These are phyloP conservation scores for Oryzias sinensis DNA, from an alignment of 2,797 vertebrate species.

Conservation along the genomic window DNA sequence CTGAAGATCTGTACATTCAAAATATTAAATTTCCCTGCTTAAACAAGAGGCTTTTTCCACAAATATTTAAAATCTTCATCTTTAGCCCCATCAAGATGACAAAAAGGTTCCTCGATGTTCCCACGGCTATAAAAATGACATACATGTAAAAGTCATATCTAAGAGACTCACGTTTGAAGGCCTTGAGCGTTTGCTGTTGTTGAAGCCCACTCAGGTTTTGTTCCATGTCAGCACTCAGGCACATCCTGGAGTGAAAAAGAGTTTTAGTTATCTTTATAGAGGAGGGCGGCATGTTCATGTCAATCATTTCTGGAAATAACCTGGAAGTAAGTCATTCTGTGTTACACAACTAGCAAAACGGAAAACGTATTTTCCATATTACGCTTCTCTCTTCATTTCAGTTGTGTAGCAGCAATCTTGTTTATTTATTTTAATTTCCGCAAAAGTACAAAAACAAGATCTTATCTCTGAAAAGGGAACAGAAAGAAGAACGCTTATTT, in stretches of 20 bases:
- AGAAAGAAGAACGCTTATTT: background rate
- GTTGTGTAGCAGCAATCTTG: slow-evolving; percentile 1
- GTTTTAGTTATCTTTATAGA: slow-evolving; percentile 13
- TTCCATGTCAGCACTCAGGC: slow-evolving; percentile 82
- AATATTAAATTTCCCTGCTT: background rate
- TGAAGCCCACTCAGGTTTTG: slow-evolving; percentile 77
- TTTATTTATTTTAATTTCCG: background rate
- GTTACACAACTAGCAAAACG: slow-evolving; percentile 39
- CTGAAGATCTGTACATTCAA: background rate
- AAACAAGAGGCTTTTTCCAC: background rate
- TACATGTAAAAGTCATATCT: background rate
- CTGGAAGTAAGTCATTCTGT: slow-evolving; percentile 55
- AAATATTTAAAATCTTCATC: background rate
- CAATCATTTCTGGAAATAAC: slow-evolving; percentile 64
- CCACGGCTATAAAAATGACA: too few relatives aligned
- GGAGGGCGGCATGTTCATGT: slow-evolving; percentile 12
- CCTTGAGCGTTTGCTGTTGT: slow-evolving; percentile 63
- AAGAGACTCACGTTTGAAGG: slow-evolving; percentile 70
- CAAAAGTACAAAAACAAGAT: background rate
- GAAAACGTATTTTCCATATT: slow-evolving; percentile 16
- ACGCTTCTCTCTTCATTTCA: background rate
- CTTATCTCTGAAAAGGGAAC: background rate
- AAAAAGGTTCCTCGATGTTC: background rate
- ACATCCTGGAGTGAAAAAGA: slow-evolving; percentile 74
- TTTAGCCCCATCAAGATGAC: background rate